These are phyloP conservation scores for Drosophila limbata DNA, from an alignment of 2,888 invertebrate species.

Conservation along the genomic window DNA sequence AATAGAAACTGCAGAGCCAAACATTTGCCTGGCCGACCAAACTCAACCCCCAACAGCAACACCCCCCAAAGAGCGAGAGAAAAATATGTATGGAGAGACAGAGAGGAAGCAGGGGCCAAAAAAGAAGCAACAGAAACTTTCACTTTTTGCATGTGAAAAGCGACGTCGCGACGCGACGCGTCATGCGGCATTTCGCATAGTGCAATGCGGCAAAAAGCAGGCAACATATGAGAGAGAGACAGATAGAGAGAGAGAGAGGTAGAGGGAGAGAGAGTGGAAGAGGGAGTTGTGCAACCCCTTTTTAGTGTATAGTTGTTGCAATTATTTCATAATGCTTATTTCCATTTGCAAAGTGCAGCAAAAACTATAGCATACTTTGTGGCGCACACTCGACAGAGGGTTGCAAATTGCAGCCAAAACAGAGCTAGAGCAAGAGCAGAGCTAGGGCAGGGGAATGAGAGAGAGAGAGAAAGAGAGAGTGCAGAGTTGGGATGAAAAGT, in stretches of 20 bases:
- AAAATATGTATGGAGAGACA: neutral
- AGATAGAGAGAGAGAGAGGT: constrained; percentile 3
- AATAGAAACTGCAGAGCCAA: constrained; percentile 61
- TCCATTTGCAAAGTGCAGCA: constrained; percentile 56
- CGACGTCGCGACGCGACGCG: constrained; percentile 52
- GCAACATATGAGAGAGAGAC: constrained; percentile 35
- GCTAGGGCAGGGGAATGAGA: neutral
- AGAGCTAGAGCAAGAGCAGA: neutral
- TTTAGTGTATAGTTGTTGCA: constrained; percentile 64
- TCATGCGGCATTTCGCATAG: constrained; percentile 74
- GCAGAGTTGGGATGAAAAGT: constrained; percentile 48
- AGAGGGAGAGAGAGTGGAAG: neutral
- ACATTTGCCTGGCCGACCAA: constrained; percentile 18
- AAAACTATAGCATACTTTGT: constrained; percentile 66
- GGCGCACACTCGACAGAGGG: constrained; percentile 27
- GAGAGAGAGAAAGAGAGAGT: neutral
- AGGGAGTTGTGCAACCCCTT: neutral
- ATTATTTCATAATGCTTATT: constrained; percentile 68
- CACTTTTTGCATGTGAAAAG: constrained; percentile 67
- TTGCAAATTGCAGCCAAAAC: constrained; percentile 47
- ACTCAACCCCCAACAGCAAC: constrained; percentile 17
- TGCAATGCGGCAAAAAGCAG: constrained; percentile 76
- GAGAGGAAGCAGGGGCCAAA: constrained; percentile 33
- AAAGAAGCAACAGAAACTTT: constrained; percentile 77
- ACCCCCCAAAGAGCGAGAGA: constrained; percentile 9